Evolutionary conservation across 2,888 invertebrate genomes (phyloP), one percentile per base, ranked within the genome.

Genomic region (Phymatocera aterrima): DNA sequence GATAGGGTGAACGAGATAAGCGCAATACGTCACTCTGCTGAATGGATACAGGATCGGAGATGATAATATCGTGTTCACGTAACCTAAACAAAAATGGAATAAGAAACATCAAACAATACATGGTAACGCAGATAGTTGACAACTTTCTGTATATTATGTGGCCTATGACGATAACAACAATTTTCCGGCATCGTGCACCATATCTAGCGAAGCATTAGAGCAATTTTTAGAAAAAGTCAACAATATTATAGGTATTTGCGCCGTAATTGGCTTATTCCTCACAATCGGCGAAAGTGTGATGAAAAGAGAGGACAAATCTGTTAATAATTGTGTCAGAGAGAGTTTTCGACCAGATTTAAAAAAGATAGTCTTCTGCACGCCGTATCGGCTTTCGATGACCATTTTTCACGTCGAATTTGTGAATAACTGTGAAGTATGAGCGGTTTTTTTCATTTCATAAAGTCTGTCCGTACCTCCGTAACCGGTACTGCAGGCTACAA

Each of bases 11-110:
- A 97, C 93, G 81, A 97, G 92, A 90, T 97, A 97, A 0, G 96
- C 95, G 90, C 97, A 97, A 91, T 97, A 97, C 61, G 97, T 97
- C 18, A 97, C 95, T 83, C 97, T 92, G 77, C 96, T 97, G 91
- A 97, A 95, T 79, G 97, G 97, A 91, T 97, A 97, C 78, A 97
- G 91, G 80, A 95, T 93, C 8, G 96, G 94, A 37, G 96, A 94
- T 1, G 96, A 95, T 15, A 97, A 92, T 85, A 97, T 91, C 46
- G 92, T 92, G 74, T 95, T 95, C 57, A 96, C 93, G 90, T 94
- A 91, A 78, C 92, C 92, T 92, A 83, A 46, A 87, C n/a, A 18
- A 51, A 34, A 72, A 72, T 34, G 12, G 21, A 72, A 51, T n/a
- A 40, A 12, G 3, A 51, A 51, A 31, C 15, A 46, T 43, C 10